These are phyloP conservation scores for Melanostigma gelatinosum DNA, from an alignment of 2,113 vertebrate genomes.

Conservation along the genomic window DNA sequence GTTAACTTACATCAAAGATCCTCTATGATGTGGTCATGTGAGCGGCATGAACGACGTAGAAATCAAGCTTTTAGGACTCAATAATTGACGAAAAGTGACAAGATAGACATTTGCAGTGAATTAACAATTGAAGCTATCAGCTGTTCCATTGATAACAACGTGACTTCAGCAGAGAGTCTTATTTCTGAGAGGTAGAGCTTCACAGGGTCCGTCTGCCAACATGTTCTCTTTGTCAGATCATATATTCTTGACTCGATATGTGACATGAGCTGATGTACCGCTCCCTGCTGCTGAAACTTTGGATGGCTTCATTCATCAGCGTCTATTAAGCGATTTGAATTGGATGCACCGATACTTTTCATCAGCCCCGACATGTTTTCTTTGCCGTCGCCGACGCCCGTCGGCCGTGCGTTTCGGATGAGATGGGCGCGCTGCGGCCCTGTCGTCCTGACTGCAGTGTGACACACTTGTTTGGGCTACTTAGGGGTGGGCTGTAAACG, in stretches of 20 bases:
- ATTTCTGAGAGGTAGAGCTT: slow-evolving; percentile 15
- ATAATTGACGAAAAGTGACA: slow-evolving; percentile 11
- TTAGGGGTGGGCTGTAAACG: background rate
- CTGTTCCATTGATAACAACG: slow-evolving; percentile 24
- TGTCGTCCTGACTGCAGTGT: background rate
- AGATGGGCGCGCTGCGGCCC: slow-evolving; percentile 1
- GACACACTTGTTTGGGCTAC: slow-evolving; percentile 4
- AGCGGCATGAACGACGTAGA: background rate
- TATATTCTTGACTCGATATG: slow-evolving; percentile 20
- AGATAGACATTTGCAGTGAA: slow-evolving; percentile 22
- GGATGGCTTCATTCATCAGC: slow-evolving; percentile 64
- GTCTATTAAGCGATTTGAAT: slow-evolving; percentile 49
- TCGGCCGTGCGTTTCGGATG: background rate
- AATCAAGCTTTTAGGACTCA: slow-evolving; percentile 13
- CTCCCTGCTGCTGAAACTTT: slow-evolving; percentile 30
- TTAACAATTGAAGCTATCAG: slow-evolving; percentile 37
- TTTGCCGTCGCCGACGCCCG: slow-evolving; percentile 11
- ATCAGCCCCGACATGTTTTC: slow-evolving; percentile 50
- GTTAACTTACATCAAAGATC: background rate
- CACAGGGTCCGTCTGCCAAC: slow-evolving; percentile 11
- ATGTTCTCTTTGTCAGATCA: slow-evolving; percentile 43
- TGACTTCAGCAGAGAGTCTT: background rate
- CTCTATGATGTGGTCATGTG: background rate
- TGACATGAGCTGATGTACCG: slow-evolving; percentile 51
- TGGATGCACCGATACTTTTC: slow-evolving; percentile 55